phyloP scores from a whole-genome alignment of 1,140 invertebrate genomes.

The Papilio polytes region DNA sequence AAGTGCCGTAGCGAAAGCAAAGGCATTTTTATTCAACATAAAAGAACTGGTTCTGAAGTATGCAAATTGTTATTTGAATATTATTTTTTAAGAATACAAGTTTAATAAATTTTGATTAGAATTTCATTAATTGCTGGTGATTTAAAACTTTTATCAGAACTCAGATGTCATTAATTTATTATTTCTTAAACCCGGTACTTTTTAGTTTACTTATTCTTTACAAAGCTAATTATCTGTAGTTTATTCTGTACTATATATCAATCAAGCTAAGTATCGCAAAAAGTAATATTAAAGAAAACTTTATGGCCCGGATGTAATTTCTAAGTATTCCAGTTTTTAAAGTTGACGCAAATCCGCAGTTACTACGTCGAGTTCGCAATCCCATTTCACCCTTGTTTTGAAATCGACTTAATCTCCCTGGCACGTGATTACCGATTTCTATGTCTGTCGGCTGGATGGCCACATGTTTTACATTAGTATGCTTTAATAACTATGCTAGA shows the following conservation, averaged over 20 bases:
- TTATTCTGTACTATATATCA: too few relatives aligned
- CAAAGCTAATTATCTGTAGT: too few relatives aligned
- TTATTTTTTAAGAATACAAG: not conserved
- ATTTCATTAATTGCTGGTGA: not conserved
- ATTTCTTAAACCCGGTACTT: too few relatives aligned
- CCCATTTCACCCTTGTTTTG: not conserved
- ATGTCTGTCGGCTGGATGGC: not conserved
- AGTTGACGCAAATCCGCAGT: not conserved
- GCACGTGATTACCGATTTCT: not conserved
- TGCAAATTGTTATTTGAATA: not conserved
- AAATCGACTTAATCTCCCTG: not conserved
- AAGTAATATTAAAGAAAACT: too few relatives aligned
- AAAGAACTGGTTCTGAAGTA: not conserved
- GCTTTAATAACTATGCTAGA: too few relatives aligned
- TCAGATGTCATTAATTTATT: too few relatives aligned
- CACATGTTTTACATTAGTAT: too few relatives aligned
- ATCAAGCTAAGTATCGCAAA: too few relatives aligned
- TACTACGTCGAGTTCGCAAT: not conserved
- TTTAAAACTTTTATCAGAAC: too few relatives aligned
- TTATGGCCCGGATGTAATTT: too few relatives aligned
- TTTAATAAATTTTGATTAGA: not conserved
- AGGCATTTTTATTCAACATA: not conserved
- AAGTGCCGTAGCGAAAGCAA: not conserved
- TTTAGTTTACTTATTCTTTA: too few relatives aligned
- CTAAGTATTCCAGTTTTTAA: too few relatives aligned